A percentile compares a stretch with the other conserved stretches of the same genome.
Conservation (phyloP, 2,888 invertebrate species). For the Oscheius myriophilus region DNA sequence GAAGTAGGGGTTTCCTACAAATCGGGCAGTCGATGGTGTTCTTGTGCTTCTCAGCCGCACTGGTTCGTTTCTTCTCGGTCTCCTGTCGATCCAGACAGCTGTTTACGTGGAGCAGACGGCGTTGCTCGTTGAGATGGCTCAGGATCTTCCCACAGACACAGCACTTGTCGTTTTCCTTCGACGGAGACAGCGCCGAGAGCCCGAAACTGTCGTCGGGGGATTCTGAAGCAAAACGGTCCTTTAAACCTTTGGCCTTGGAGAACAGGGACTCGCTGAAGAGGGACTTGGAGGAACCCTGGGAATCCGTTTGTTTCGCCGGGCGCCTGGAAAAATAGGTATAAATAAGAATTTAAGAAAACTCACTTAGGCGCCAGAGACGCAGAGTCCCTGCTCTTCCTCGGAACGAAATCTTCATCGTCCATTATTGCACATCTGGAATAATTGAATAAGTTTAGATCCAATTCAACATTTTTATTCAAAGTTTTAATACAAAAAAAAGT, state of each 20-base stretch:
- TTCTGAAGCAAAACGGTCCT: not conserved
- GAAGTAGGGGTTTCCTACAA: slow-evolving; percentile 31
- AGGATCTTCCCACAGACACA: slow-evolving; percentile 24
- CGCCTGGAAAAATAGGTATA: not conserved
- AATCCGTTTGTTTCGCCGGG: slow-evolving; percentile 2
- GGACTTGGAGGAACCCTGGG: not conserved
- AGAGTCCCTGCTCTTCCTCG: not conserved
- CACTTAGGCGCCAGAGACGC: slow-evolving; percentile 3
- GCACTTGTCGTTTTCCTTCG: slow-evolving; percentile 13
- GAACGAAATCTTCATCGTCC: slow-evolving; percentile 8
- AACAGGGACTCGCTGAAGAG: not conserved
- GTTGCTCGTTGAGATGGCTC: slow-evolving; percentile 1
- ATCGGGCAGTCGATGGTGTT: slow-evolving; percentile 42
- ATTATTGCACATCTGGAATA: not conserved
- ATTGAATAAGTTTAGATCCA: too few species aligned
- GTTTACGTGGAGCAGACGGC: slow-evolving; percentile 27
- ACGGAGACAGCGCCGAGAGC: slow-evolving; percentile 1
- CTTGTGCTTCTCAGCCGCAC: slow-evolving; percentile 31
- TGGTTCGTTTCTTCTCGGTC: slow-evolving; percentile 22
- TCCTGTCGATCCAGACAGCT: slow-evolving; percentile 30
- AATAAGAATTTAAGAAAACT: not conserved
- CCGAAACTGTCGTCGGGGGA: slow-evolving; percentile 13
- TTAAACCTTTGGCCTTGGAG: not conserved
- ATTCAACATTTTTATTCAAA: too few species aligned
- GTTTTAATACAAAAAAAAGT: too few species aligned